Conservation (phyloP, 2,113 vertebrate species). For the Mustelus asterias region DNA sequence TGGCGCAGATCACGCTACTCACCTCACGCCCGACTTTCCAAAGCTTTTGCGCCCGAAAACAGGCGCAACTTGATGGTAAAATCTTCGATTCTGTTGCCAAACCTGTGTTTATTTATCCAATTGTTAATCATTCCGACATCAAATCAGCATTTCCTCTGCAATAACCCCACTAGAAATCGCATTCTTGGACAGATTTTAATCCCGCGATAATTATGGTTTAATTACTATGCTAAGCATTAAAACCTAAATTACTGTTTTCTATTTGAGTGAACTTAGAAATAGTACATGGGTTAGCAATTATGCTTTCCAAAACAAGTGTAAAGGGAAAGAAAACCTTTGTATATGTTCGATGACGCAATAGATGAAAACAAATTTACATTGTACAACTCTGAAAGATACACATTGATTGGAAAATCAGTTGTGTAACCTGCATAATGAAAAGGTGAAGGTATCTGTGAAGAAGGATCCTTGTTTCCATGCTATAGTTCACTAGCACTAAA, state of each 20-base stretch:
- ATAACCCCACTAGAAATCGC: neutral
- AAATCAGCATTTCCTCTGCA: neutral
- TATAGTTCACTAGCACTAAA: neutral
- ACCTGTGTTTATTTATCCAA: neutral
- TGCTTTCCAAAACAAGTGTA: neutral
- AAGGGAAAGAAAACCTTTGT: neutral
- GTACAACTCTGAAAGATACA: neutral
- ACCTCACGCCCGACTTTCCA: too few relatives aligned
- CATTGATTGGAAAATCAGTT: neutral
- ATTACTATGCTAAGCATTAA: neutral
- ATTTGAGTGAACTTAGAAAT: neutral
- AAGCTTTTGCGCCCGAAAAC: too few relatives aligned
- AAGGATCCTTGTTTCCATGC: neutral
- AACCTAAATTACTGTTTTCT: slow-evolving; percentile 13
- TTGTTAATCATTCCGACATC: neutral
- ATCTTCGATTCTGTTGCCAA: too few relatives aligned
- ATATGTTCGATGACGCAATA: neutral
- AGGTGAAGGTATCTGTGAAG: neutral
- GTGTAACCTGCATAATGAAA: neutral
- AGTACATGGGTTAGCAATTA: neutral
- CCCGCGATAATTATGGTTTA: neutral
- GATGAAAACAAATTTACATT: neutral
- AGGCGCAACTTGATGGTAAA: too few relatives aligned
- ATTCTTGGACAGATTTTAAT: neutral
- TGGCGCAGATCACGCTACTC: too few relatives aligned